Base-by-base conservation (phyloP, 53 echinoderm and acorn worm species). In the Holothuria scabra region DNA sequence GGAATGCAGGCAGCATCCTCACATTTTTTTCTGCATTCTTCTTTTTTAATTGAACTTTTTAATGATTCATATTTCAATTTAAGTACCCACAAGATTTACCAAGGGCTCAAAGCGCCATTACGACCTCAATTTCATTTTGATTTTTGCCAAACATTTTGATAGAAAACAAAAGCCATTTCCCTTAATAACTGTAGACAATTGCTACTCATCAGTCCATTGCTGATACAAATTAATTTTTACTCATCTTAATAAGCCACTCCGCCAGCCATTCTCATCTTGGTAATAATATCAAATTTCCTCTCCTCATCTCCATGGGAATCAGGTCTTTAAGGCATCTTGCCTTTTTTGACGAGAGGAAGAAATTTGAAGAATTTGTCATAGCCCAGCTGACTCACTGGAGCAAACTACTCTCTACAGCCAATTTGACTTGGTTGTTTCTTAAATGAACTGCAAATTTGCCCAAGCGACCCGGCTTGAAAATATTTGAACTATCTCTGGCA, bases 401-500 rank as follows among this genome's bases (percentile, higher is more conserved):
- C 72, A 72, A 67, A 67, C 67, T 28, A 34, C 32, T 70, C 34
- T 70, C 62, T 41, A 34, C 82, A 64, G 82, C 65, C 82, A 81
- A 81, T 81, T 81, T 81, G 46, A 64, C 63, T 64, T 64, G 65
- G 65, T 81, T 38, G 65, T 61, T 64, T 63, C 82, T 64, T 49
- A 81, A 81, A 81, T 48, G 63, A 81, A 63, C 65, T 41, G 65
- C 82, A 81, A 81, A 81, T 81, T 81, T 81, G 82, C 65, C 63
- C 44, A 41, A 26, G 82, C 64, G 65, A 81, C 82, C 58, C 23
- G 44, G 63, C 65, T 61, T 63, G 44, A 81, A 81, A 81, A 61
- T 81, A 81, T 81, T 81, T 81, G 82, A 81, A 81, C 82, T 81
- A 81, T 81, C 65, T 64, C 62, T 58, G 79, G 79, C 57, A 59